These are phyloP conservation scores for Synchiropus splendidus DNA, from an alignment of 2,113 vertebrate species.

Conservation along the genomic window DNA sequence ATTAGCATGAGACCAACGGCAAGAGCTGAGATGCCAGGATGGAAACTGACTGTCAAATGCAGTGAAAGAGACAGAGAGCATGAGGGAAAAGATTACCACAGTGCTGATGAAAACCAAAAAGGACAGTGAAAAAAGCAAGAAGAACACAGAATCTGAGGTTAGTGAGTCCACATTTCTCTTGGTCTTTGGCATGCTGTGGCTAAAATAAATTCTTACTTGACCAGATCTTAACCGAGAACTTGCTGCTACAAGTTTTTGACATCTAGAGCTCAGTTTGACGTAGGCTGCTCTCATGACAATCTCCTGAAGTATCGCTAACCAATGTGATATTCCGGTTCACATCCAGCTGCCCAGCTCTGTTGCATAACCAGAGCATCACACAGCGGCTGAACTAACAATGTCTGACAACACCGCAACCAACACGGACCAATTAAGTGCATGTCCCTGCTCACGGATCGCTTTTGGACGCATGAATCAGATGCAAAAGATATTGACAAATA, in stretches of 20 bases:
- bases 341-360: constrained; percentile 22
- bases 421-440: constrained; percentile 17
- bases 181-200: constrained; percentile 19
- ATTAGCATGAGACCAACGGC: too few species aligned
- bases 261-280: not conserved
- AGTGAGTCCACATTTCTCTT: constrained; percentile 10
- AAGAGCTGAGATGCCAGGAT: too few species aligned
- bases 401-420: constrained; percentile 18
- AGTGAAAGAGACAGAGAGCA: constrained; percentile 12
- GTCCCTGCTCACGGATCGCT: too few species aligned
- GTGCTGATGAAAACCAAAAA: not conserved
- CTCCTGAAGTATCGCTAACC: constrained; percentile 15
- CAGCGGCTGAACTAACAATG: constrained; percentile 30
- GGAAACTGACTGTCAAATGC: constrained; percentile 1
- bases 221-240: constrained; percentile 28
- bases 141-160: constrained; percentile 8
- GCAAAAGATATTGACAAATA: too few species aligned
- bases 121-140: constrained; percentile 1
- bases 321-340: constrained; percentile 13
- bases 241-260: too few species aligned
- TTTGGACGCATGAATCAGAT: too few species aligned
- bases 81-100: constrained; percentile 4
- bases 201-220: constrained; percentile 18
- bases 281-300: constrained; percentile 14
- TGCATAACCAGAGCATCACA: constrained; percentile 22